Percentiles rank a stretch among this genome's conserved stretches.
Evolutionary conservation across 2,888 invertebrate species (phyloP).

Genomic region (Coenonympha arcania): DNA sequence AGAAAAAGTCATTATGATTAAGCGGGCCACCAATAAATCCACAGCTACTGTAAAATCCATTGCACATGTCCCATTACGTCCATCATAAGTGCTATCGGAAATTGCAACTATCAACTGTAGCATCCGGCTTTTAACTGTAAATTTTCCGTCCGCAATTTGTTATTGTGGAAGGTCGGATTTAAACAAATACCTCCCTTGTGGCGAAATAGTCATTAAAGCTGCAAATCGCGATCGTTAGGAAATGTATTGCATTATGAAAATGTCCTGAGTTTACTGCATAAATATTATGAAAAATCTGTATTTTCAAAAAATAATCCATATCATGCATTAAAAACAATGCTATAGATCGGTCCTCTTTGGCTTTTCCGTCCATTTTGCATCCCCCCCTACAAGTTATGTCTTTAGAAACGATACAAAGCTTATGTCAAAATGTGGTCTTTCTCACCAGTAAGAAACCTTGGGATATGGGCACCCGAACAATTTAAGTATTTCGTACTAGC

Average conservation of each 20-base stretch:
- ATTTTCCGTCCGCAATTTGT: constrained; percentile 72
- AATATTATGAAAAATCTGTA: not conserved
- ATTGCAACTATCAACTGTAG: constrained; percentile 62
- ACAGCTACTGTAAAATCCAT: constrained; percentile 42
- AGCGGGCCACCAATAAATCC: constrained; percentile 36
- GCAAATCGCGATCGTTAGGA: not conserved
- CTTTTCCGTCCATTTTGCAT: too few relatives aligned
- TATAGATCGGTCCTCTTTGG: too few relatives aligned
- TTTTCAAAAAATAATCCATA: not conserved
- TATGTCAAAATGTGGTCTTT: too few relatives aligned
- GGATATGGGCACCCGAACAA: too few relatives aligned
- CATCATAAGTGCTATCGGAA: constrained; percentile 62
- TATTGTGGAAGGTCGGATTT: constrained; percentile 36
- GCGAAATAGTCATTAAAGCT: constrained; percentile 4
- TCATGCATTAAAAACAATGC: not conserved
- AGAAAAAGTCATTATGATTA: constrained; percentile 16
- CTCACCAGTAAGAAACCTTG: too few relatives aligned
- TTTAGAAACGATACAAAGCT: too few relatives aligned
- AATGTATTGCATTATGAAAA: not conserved
- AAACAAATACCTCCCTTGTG: constrained; percentile 13
- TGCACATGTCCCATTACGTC: constrained; percentile 48
- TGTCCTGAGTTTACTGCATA: not conserved
- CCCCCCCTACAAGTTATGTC: too few relatives aligned
- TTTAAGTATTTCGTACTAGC: too few relatives aligned
- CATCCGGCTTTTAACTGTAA: constrained; percentile 73